Conservation (phyloP, 2,888 invertebrate genomes). For the Netelia virgata region DNA sequence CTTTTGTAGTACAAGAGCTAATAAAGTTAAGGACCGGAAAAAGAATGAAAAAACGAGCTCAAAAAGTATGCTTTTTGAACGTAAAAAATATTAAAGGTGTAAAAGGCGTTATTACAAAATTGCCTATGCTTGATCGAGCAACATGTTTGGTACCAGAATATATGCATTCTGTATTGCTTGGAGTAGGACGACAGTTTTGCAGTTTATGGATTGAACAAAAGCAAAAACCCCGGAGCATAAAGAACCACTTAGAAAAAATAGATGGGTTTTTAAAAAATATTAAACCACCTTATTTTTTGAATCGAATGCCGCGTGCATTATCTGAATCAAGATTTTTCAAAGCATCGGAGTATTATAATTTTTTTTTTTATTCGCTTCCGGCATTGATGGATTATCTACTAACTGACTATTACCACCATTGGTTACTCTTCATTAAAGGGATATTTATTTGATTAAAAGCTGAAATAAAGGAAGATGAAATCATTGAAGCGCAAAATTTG, state of each 20-base stretch:
- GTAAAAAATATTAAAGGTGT: too few species aligned
- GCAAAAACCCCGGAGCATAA: too few species aligned
- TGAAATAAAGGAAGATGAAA: too few species aligned
- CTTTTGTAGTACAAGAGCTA: too few species aligned
- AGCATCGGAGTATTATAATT: slow-evolving; percentile 69
- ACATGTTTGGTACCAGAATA: slow-evolving; percentile 60
- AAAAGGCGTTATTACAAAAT: too few species aligned
- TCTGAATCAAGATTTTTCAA: slow-evolving; percentile 57
- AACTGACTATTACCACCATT: slow-evolving; percentile 69
- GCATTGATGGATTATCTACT: slow-evolving; percentile 62
- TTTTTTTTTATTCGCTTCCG: slow-evolving; percentile 71
- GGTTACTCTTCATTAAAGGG: slow-evolving; percentile 68
- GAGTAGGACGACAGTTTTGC: slow-evolving; percentile 37
- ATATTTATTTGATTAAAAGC: slow-evolving; percentile 60
- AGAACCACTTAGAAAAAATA: too few species aligned
- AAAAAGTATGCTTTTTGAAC: too few species aligned
- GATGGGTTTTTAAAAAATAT: too few species aligned
- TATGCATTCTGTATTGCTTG: slow-evolving; percentile 64
- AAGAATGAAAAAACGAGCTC: too few species aligned
- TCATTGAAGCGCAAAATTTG: slow-evolving; percentile 53
- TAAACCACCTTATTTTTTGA: too few species aligned
- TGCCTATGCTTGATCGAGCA: slow-evolving; percentile 13
- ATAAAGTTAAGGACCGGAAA: too few species aligned
- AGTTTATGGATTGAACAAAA: slow-evolving; percentile 15
- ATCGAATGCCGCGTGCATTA: too few species aligned